Base-by-base conservation (phyloP, 2,113 vertebrate genomes). In the Spermophilus dauricus region DNA sequence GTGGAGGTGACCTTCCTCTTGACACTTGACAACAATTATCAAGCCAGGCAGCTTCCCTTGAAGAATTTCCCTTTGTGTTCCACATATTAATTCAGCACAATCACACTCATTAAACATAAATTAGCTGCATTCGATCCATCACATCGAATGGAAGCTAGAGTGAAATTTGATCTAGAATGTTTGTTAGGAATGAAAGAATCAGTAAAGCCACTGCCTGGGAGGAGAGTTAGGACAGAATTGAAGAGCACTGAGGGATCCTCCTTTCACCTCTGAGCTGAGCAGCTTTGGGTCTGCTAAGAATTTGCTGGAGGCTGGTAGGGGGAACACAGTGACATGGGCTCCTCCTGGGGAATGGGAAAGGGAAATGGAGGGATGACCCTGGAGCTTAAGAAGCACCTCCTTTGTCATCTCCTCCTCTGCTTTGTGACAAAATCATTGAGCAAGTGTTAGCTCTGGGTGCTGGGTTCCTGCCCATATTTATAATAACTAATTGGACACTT, bases 271-370 rank as follows among this genome's bases (percentile, higher is more conserved):
- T 51, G 42, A 12, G 22, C 39, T 48, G 56, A 8, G 18, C 0
- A 0, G 69, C 12, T 0, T 5, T 4, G 13, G 5, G 45, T 28
- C 70, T 48, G 48, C 4, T 6, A 5, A 20, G 58, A 53, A 45
- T 28, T 3, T 53, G 2, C 26, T 39, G 56, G 5, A 2, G 45
- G 24, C 34, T 12, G 8, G 1, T 1, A 3, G 12, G 4, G 22
- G 37, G 12, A 48, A 11, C 12, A 8, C 9, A 5, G 8, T 2
- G 10, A 24, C n/a, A 1, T 13, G 7, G 39, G 17, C 18, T 8
- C 39, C 24, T 63, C 26, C 56, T 22, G 30, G 14, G 84, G 30
- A 82, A 4, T n/a, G 8, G 24, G 1, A 17, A 76, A n/a, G 39
- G 10, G 7, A 37, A 53, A 7, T 20, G 3, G 0, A 10, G 7